Evolutionary conservation across 1,140 invertebrate genomes (phyloP), one percentile per base, ranked within the genome.

Genomic region (Pachypsylla venusta): DNA sequence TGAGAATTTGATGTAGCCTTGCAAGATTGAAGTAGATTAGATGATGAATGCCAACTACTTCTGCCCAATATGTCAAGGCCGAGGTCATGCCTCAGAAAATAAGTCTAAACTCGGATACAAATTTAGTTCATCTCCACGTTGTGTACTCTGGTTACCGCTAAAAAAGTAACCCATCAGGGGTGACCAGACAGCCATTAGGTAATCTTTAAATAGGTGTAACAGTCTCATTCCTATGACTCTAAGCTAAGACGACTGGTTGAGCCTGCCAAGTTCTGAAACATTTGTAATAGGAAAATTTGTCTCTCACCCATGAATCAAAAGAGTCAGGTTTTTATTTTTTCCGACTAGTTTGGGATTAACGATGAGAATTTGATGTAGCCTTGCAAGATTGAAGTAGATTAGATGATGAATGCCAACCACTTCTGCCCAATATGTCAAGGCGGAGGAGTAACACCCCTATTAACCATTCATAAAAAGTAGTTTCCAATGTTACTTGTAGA

Each of bases 321-420:
- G 22, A 22, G 22, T 48, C 42, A 48, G n/a, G 42, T 48, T 48
- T 10, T 10, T n/a, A 19, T 20, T 48, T 20, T 19, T 48, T 48
- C 20, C 13, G 4, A 19, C 20, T 54, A 56, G 42, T 13, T 27
- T 61, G 60, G 48, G 60, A 63, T 61, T 63, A 63, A 61, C 56
- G 19, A 35, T 40, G 26, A 54, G 48, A 60, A 16, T 60, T 62
- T 63, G 20, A 10, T 63, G 1, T 63, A 1, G 62, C 56, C 60
- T 30, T 53, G 13, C 22, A 54, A 19, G 61, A 62, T 62, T 62
- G 25, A 53, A 61, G 42, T 10, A 27, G 16, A 48, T 19, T 35
- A n/a, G 16, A 48, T 22, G 5, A 19, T 19, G 22, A 48, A 48
- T 48, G 30, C n/a, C 27, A 35, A 28, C 30, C 28, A 2, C 25